Conservation (phyloP, 2,113 vertebrate species). For the Triplophysa tibetana region DNA sequence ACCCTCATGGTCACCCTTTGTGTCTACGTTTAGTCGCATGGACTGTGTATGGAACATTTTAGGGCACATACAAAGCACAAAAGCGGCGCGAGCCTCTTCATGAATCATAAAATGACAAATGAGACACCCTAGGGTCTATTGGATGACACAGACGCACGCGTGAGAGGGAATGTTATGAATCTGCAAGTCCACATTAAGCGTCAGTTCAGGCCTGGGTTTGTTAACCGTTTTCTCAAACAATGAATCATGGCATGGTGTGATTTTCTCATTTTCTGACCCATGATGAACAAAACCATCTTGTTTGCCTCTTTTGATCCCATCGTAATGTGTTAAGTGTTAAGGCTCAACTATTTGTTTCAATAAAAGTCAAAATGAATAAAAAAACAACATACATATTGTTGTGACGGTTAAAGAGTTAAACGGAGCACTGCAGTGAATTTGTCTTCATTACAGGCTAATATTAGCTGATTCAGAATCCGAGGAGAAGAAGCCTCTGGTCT, state of each 20-base stretch:
- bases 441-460: slow-evolving; percentile 40
- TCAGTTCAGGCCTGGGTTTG: background rate
- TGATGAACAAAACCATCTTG: too few relatives aligned
- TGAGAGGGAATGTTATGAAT: background rate
- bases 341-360: too few relatives aligned
- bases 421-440: slow-evolving; percentile 7
- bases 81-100: too few relatives aligned
- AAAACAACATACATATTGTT: too few relatives aligned
- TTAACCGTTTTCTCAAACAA: background rate
- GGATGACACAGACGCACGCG: background rate
- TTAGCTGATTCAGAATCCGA: slow-evolving; percentile 30
- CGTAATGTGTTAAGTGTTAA: too few relatives aligned
- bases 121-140: background rate
- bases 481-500: slow-evolving; percentile 40
- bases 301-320: too few relatives aligned
- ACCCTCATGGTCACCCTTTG: background rate
- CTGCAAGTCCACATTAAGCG: background rate
- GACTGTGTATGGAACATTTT: too few relatives aligned
- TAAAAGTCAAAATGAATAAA: too few relatives aligned
- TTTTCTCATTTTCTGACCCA: too few relatives aligned
- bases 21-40: too few relatives aligned
- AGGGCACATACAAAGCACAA: background rate
- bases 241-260: too few relatives aligned
- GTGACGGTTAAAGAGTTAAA: background rate
- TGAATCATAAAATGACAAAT: background rate